Evolutionary conservation across 2,113 vertebrate species (phyloP), one percentile per base, ranked within the genome.

Genomic region (Ceratotherium simum): DNA sequence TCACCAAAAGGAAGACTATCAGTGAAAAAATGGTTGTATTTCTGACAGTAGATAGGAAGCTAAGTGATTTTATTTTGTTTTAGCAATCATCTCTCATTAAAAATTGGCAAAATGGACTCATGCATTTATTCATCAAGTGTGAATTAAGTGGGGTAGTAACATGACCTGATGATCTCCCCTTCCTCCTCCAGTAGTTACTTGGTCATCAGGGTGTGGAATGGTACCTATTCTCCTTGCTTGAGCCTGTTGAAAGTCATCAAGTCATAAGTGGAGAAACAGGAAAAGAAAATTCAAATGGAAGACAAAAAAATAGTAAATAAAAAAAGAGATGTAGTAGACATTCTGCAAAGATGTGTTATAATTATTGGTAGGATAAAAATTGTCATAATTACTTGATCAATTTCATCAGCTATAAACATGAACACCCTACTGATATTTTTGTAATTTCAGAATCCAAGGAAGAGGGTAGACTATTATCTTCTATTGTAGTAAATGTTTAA

Each of bases 41-140:
- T 97, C 97, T 97, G 62, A 76, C 48, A 10, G 72, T 64, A 87
- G 92, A 95, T 95, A 70, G 86, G 93, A 69, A 3, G 2, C 62
- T 94, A 96, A 97, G 88, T 98, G 39, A 86, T 85, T 70, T 83
- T 29, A 73, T 42, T 75, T 81, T 89, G 60, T 79, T 97, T 98
- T 85, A 87, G 27, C 16, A 91, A 65, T 75, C 14, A 17, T 84
- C 3, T 76, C 8, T 70, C 20, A 79, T 79, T 78, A 95, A 84
- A 93, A 65, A 7, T 70, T 79, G 36, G 56, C 84, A 79, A 73
- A 84, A 85, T 29, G 13, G 58, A 65, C 1, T 72, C 18, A 56
- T 48, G 42, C 46, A 54, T 84, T 95, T 85, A 78, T 73, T 90
- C 25, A 85, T 85, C n/a, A 84, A 86, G 51, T 73, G 27, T 87